phyloP scores from a whole-genome alignment of 2,888 invertebrate species.

The Polia nebulosa region DNA sequence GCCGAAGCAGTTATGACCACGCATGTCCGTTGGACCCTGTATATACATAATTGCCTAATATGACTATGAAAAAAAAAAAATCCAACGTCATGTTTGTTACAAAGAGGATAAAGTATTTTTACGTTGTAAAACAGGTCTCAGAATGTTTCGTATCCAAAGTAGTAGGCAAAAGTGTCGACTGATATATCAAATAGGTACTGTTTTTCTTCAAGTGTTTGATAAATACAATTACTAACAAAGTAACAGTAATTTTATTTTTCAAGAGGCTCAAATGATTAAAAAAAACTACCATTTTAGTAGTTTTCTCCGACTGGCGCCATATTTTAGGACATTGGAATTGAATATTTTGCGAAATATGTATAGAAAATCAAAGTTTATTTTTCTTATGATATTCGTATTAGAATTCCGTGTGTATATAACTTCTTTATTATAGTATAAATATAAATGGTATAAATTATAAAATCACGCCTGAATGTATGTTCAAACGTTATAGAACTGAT shows the following conservation, averaged over 20 bases:
- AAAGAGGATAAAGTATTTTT: too few relatives aligned
- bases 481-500: slow-evolving; percentile 66
- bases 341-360: slow-evolving; percentile 55
- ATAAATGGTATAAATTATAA: slow-evolving; percentile 50
- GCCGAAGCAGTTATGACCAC: too few relatives aligned
- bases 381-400: slow-evolving; percentile 53
- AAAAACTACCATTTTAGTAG: slow-evolving; percentile 22
- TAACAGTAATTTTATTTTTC: neutral
- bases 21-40: too few relatives aligned
- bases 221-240: slow-evolving; percentile 2
- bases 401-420: slow-evolving; percentile 56
- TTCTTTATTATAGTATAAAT: slow-evolving; percentile 39
- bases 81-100: too few relatives aligned
- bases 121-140: too few relatives aligned
- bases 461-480: slow-evolving; percentile 64
- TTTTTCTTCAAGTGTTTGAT: neutral
- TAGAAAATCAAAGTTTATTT: slow-evolving; percentile 61
- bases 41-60: too few relatives aligned
- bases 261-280: neutral
- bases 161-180: too few relatives aligned
- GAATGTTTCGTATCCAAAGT: too few relatives aligned
- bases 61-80: too few relatives aligned
- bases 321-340: slow-evolving; percentile 57
- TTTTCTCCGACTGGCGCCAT: slow-evolving; percentile 44
- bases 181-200: neutral